A percentile compares a stretch with the other conserved stretches of the same genome.
These are phyloP conservation scores for Drosophila leonis DNA, from an alignment of 2,888 invertebrate species.

Conservation along the genomic window DNA sequence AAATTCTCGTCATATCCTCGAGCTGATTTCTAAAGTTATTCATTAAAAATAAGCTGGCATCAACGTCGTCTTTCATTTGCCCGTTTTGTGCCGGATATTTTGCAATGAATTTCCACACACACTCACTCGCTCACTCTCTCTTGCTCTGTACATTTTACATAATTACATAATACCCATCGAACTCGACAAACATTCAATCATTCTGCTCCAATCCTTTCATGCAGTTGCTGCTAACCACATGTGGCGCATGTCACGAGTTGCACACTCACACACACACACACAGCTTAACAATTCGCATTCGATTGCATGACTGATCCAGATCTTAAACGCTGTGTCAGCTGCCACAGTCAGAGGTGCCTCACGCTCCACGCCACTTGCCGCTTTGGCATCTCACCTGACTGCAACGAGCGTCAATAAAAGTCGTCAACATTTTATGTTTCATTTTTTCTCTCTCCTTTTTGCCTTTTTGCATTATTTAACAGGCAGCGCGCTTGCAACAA, in stretches of 20 bases:
- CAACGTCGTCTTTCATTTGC: background rate
- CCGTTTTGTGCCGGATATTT: constrained; percentile 1
- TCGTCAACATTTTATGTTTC: constrained; percentile 54
- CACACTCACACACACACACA: constrained; percentile 7
- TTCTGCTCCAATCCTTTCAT: constrained; percentile 52
- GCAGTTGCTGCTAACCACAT: constrained; percentile 37
- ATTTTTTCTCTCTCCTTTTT: background rate
- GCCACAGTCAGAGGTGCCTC: constrained; percentile 37
- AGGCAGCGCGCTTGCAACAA: constrained; percentile 10
- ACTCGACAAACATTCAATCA: constrained; percentile 35
- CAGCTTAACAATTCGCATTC: constrained; percentile 46
- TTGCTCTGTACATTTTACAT: constrained; percentile 5
- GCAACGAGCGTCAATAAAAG: constrained; percentile 53
- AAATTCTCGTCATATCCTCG: background rate
- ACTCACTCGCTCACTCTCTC: background rate
- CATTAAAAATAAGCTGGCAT: constrained; percentile 7
- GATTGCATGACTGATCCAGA: constrained; percentile 59
- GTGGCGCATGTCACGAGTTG: constrained; percentile 51
- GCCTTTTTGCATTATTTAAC: constrained; percentile 48
- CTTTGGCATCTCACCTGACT: constrained; percentile 34
- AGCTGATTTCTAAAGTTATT: background rate
- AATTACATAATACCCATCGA: constrained; percentile 38
- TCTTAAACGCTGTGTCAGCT: constrained; percentile 51
- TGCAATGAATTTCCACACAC: constrained; percentile 7
- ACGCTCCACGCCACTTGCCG: constrained; percentile 2